Percentiles rank a stretch among this genome's conserved stretches.
Conservation (phyloP, 2,888 invertebrate genomes). For the Eupithecia abbreviata region DNA sequence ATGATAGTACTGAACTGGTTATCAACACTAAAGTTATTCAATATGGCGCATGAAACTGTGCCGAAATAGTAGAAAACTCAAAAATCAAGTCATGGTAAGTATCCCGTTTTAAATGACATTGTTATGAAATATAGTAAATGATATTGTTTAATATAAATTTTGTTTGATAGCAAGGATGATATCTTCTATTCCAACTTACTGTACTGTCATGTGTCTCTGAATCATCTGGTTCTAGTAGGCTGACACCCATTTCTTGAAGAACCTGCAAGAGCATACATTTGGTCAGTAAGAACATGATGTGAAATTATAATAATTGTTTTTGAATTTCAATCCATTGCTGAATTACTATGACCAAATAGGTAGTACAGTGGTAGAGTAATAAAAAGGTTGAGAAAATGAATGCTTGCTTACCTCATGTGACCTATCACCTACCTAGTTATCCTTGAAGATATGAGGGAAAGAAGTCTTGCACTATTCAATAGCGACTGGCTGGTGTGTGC, state of each 20-base stretch:
- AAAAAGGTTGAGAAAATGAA: neutral
- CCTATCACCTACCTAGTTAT: neutral
- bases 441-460: neutral
- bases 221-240: constrained; percentile 71
- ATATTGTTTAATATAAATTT: no score
- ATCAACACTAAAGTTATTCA: no score
- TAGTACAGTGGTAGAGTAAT: no score
- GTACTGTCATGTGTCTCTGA: constrained; percentile 48
- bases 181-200: constrained; percentile 40
- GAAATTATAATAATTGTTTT: neutral
- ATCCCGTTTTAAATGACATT: no score
- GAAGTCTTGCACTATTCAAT: neutral
- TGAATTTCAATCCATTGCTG: neutral
- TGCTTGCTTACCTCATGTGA: neutral
- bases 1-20: no score
- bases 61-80: no score
- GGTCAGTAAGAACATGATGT: neutral
- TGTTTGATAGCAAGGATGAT: neutral
- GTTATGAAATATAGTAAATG: no score
- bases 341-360: neutral
- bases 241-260: constrained; percentile 78
- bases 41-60: no score
- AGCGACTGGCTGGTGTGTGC: neutral
- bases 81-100: no score
- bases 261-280: constrained; percentile 53